Evolutionary conservation across 2,113 vertebrate genomes (phyloP).

Genomic region (Nanorana parkeri): DNA sequence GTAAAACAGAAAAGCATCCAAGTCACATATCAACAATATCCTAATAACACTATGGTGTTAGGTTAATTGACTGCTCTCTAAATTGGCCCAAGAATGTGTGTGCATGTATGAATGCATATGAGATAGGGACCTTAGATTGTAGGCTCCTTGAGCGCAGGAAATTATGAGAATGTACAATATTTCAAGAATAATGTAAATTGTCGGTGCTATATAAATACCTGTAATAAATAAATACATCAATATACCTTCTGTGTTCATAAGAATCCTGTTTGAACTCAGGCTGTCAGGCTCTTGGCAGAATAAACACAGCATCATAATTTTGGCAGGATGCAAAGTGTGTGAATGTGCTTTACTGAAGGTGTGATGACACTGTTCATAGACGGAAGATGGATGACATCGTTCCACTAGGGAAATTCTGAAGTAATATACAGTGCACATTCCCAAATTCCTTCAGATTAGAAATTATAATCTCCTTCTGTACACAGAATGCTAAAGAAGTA

Average conservation of each 20-base stretch:
- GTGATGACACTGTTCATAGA: slow-evolving; percentile 17
- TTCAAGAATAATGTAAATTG: no score
- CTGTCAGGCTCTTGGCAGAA: slow-evolving; percentile 50
- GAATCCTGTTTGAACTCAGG: slow-evolving; percentile 53
- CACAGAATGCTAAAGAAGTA: slow-evolving; percentile 42
- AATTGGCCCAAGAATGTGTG: no score
- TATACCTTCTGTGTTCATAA: slow-evolving; percentile 21
- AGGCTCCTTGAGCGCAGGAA: no score
- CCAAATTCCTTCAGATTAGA: slow-evolving; percentile 38
- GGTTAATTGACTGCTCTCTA: no score
- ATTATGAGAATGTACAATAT: no score
- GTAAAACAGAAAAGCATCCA: neutral
- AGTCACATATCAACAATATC: neutral
- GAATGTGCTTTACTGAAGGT: slow-evolving; percentile 37
- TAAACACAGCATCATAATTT: slow-evolving; percentile 23
- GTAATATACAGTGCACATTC: slow-evolving; percentile 31
- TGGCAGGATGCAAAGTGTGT: slow-evolving; percentile 34
- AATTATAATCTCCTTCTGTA: slow-evolving; percentile 44
- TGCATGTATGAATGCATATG: no score
- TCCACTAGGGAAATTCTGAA: slow-evolving; percentile 37
- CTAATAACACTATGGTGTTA: slow-evolving; percentile 11
- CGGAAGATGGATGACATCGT: slow-evolving; percentile 26
- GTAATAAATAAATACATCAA: no score
- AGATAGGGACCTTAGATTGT: no score
- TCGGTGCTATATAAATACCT: no score